Conservation (phyloP, 2,113 vertebrate species). For the Scophthalmus maximus region DNA sequence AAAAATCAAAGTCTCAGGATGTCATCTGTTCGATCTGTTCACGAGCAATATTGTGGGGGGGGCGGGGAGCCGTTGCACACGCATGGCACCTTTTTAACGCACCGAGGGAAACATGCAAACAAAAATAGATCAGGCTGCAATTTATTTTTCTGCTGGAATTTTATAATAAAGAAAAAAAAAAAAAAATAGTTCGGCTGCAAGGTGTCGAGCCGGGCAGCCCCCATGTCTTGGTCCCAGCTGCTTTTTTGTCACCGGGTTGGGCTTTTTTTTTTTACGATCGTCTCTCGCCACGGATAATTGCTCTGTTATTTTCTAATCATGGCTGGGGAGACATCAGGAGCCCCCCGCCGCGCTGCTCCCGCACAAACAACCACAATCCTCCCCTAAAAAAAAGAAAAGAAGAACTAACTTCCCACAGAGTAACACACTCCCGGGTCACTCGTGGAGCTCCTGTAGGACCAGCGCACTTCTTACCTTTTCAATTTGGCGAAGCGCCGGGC, state of each 20-base stretch:
- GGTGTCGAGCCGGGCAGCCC: constrained; percentile 41
- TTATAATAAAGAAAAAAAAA: too few species aligned
- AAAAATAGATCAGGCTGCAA: neutral
- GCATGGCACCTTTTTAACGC: constrained; percentile 40
- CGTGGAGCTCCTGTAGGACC: constrained; percentile 60
- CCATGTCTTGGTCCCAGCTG: constrained; percentile 45
- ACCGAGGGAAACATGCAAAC: constrained; percentile 21
- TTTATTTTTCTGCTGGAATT: neutral
- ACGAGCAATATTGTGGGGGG: neutral
- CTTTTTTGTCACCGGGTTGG: constrained; percentile 80
- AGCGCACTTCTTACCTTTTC: constrained; percentile 91
- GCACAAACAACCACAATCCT: constrained; percentile 77
- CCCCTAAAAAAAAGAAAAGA: constrained; percentile 73
- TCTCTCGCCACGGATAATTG: constrained; percentile 91
- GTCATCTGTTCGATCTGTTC: constrained; percentile 12
- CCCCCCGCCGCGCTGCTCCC: constrained; percentile 83
- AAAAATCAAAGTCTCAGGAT: constrained; percentile 17
- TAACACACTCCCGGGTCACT: constrained; percentile 46
- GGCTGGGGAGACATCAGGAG: constrained; percentile 84
- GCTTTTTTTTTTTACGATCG: constrained; percentile 84
- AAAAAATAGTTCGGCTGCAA: constrained; percentile 20
- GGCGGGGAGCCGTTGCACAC: constrained; percentile 31
- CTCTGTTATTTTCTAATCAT: constrained; percentile 90
- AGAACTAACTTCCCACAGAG: constrained; percentile 85
- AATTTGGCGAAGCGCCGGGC: constrained; percentile 85